A percentile compares a stretch with the other conserved stretches of the same genome.
Conservation (phyloP, 1,140 invertebrate genomes). For the Formica selysi region DNA sequence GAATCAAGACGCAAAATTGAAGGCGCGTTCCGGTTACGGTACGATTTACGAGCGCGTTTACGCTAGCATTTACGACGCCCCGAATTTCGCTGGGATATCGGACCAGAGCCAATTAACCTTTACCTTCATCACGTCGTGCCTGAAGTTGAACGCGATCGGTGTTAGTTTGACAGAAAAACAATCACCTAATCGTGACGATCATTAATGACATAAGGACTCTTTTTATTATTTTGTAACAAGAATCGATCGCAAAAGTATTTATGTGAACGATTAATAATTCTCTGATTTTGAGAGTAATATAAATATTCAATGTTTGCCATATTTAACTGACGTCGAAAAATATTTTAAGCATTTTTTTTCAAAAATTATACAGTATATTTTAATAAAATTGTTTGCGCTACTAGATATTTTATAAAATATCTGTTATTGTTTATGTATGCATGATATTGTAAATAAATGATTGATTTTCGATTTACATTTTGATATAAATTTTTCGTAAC, state of each 20-base stretch:
- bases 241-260: neutral
- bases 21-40: too few relatives aligned
- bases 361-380: too few relatives aligned
- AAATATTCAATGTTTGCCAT: neutral
- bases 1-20: too few relatives aligned
- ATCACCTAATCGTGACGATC: neutral
- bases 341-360: neutral
- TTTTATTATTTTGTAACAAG: neutral
- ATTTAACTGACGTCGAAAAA: slow-evolving; percentile 12
- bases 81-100: neutral
- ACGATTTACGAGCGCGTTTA: too few relatives aligned
- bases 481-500: neutral
- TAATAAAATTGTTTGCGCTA: too few relatives aligned
- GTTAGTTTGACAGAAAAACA: neutral
- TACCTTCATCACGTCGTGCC: neutral
- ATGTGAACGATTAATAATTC: neutral
- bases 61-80: too few relatives aligned
- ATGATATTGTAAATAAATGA: neutral
- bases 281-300: neutral
- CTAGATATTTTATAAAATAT: neutral
- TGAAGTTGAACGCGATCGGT: neutral
- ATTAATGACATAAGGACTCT: neutral
- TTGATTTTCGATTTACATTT: slow-evolving; percentile 11
- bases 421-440: neutral
- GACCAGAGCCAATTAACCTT: slow-evolving; percentile 9